These are phyloP conservation scores for Penaeus monodon DNA, from an alignment of 2,888 invertebrate species.

Conservation along the genomic window DNA sequence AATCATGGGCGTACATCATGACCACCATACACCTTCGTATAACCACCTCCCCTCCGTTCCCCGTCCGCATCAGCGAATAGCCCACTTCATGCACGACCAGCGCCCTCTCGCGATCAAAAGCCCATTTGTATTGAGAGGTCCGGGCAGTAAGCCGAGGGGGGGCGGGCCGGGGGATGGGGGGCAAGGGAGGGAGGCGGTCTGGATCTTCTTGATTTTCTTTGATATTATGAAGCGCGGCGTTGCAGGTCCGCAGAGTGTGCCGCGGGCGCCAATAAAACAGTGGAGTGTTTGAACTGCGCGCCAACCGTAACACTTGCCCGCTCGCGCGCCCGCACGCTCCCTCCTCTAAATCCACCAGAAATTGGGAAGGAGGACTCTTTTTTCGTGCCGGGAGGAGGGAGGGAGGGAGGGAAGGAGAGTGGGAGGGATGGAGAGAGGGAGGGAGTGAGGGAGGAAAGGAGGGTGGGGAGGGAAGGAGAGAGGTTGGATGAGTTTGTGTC, in stretches of 20 bases:
- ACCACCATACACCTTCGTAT: background rate
- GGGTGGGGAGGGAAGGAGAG: background rate
- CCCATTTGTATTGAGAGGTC: too few species aligned
- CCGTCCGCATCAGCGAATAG: background rate
- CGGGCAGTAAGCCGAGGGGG: too few species aligned
- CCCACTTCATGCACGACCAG: too few species aligned
- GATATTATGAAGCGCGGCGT: slow-evolving; percentile 16
- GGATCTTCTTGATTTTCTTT: too few species aligned
- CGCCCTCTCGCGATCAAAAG: too few species aligned
- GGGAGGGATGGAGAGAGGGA: background rate
- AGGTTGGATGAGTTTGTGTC: background rate
- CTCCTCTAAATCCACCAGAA: slow-evolving; percentile 19
- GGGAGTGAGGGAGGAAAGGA: background rate
- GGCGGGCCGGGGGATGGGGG: slow-evolving; percentile 65
- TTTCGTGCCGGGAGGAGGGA: background rate
- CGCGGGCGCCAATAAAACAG: slow-evolving; percentile 30
- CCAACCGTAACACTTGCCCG: slow-evolving; percentile 31
- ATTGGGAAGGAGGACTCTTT: slow-evolving; percentile 6
- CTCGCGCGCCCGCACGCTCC: slow-evolving; percentile 8
- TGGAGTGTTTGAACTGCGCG: slow-evolving; percentile 31
- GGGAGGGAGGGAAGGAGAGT: background rate
- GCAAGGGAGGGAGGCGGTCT: background rate
- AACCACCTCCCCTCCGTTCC: background rate
- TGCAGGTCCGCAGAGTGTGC: background rate
- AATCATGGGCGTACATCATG: background rate